phyloP scores from a whole-genome alignment of 1,140 invertebrate genomes.

The Papilio helenus region DNA sequence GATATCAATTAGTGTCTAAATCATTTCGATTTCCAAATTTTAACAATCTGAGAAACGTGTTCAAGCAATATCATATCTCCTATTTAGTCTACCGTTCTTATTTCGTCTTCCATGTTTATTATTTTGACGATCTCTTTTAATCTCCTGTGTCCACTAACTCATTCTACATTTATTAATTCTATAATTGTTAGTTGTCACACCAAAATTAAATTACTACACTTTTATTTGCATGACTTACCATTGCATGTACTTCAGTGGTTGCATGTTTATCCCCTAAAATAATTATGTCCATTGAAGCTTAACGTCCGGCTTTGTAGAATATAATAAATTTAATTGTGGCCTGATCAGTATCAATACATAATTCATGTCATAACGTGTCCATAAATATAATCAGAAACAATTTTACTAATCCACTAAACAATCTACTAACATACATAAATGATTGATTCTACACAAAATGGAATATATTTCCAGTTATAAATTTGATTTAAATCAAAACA shows the following conservation, averaged over 20 bases:
- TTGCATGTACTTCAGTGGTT: conserved; percentile 5
- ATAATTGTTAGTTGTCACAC: conserved; percentile 1
- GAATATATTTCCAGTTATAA: conserved; percentile 36
- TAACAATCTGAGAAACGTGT: neutral
- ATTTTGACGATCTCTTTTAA: neutral
- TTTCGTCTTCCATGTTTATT: neutral
- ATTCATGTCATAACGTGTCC: conserved; percentile 21
- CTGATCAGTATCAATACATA: conserved; percentile 31
- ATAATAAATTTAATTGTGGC: conserved; percentile 31
- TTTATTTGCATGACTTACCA: conserved; percentile 30
- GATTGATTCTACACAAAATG: neutral
- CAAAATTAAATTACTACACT: neutral
- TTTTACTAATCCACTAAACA: conserved; percentile 30
- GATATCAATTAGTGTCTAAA: neutral
- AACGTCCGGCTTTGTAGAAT: conserved; percentile 32
- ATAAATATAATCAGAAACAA: neutral
- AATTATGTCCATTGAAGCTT: conserved; percentile 10
- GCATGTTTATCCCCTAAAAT: conserved; percentile 28
- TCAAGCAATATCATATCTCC: neutral
- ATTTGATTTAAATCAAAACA: neutral
- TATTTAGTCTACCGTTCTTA: neutral
- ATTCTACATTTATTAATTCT: conserved; percentile 12
- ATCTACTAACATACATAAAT: conserved; percentile 8
- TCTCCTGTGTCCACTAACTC: neutral
- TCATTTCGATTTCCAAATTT: neutral